Evolutionary conservation across 2,888 invertebrate species (phyloP).

Genomic region (Tuta absoluta): DNA sequence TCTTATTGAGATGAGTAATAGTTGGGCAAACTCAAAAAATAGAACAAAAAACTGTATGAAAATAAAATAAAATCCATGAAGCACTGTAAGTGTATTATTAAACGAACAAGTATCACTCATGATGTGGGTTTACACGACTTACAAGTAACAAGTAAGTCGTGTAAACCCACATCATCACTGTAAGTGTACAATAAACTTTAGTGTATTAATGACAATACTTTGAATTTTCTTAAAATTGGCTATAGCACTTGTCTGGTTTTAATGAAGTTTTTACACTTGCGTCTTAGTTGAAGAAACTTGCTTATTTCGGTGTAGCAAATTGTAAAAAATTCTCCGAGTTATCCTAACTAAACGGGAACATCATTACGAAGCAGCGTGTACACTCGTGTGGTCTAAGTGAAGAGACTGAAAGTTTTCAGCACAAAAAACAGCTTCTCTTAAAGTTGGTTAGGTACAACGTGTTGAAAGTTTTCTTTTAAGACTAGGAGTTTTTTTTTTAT

Average conservation of each 20-base stretch:
- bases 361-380: slow-evolving; percentile 32
- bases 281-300: slow-evolving; percentile 18
- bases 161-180: too few species aligned
- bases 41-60: too few species aligned
- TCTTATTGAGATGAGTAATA: too few species aligned
- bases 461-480: not conserved
- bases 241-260: slow-evolving; percentile 6
- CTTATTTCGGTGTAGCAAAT: slow-evolving; percentile 22
- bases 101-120: too few species aligned
- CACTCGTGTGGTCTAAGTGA: slow-evolving; percentile 13
- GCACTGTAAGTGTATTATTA: too few species aligned
- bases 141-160: too few species aligned
- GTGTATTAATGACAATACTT: too few species aligned
- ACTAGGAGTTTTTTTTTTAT: not conserved
- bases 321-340: slow-evolving; percentile 45
- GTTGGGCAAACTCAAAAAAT: too few species aligned
- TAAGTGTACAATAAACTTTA: too few species aligned
- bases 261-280: slow-evolving; percentile 23
- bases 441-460: not conserved
- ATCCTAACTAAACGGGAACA: slow-evolving; percentile 42
- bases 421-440: not conserved
- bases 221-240: not conserved
- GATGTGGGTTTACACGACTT: too few species aligned
- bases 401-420: not conserved
- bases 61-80: too few species aligned